Evolutionary conservation across 2,113 vertebrate genomes (phyloP).

Genomic region (Puffinus mauretanicus): DNA sequence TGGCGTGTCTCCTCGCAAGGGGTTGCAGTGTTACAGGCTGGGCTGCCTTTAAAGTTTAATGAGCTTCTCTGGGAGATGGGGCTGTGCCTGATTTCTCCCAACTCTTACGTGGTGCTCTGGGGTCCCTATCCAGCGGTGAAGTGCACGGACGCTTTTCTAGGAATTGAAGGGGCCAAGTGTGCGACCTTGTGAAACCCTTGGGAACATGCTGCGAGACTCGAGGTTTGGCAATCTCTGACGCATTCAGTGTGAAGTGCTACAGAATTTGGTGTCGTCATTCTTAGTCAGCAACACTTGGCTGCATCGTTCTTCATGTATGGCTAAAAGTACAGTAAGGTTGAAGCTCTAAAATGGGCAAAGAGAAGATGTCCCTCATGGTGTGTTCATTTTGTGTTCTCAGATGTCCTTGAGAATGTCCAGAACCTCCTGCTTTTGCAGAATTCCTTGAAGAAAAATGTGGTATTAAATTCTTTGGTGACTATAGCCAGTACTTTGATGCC

Average conservation of each 20-base stretch:
- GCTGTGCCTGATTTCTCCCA: background rate
- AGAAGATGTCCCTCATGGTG: background rate
- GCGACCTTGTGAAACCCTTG: background rate
- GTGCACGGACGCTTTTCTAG: background rate
- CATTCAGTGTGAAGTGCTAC: background rate
- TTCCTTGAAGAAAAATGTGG: background rate
- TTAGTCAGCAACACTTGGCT: background rate
- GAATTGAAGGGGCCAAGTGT: background rate
- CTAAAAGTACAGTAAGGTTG: background rate
- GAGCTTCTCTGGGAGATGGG: background rate
- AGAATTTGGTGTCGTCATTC: background rate
- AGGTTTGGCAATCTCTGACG: background rate
- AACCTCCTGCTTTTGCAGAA: background rate
- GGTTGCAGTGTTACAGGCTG: background rate
- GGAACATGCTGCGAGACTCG: background rate
- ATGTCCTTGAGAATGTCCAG: background rate
- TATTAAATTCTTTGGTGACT: background rate
- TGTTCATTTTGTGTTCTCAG: background rate
- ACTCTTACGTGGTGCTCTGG: background rate
- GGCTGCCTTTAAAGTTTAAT: background rate
- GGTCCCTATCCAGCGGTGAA: background rate
- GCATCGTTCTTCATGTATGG: background rate
- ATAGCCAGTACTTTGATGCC: background rate
- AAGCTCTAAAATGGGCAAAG: background rate
- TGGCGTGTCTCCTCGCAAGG: background rate